Evolutionary conservation across 2,113 vertebrate species (phyloP).

Genomic region (Phrynocephalus versicolor): DNA sequence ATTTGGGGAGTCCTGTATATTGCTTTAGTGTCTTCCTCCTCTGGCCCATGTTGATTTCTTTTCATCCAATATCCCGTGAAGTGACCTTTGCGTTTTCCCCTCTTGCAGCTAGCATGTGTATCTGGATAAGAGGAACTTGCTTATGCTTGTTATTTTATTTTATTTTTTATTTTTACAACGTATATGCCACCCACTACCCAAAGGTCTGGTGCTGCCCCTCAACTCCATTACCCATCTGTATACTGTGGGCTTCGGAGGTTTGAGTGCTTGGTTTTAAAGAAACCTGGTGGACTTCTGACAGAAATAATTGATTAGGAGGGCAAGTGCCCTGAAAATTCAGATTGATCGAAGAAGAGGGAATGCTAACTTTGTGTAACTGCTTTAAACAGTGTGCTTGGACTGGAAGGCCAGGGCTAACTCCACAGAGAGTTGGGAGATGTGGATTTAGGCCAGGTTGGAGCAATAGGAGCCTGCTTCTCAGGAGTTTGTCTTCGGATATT

Average conservation of each 20-base stretch:
- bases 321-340: slow-evolving; percentile 85
- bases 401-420: slow-evolving; percentile 74
- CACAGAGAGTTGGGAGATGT: slow-evolving; percentile 74
- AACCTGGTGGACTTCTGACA: slow-evolving; percentile 79
- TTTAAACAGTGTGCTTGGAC: slow-evolving; percentile 81
- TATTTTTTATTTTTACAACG: too few relatives aligned
- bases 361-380: slow-evolving; percentile 83
- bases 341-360: slow-evolving; percentile 84
- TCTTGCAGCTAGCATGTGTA: slow-evolving; percentile 59
- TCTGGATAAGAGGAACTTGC: slow-evolving; percentile 70
- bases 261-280: slow-evolving; percentile 76
- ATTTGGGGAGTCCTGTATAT: background rate
- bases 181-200: too few relatives aligned
- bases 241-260: slow-evolving; percentile 73
- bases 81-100: slow-evolving; percentile 80
- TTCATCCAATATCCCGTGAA: slow-evolving; percentile 75
- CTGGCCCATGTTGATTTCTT: slow-evolving; percentile 46
- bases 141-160: too few relatives aligned
- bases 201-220: slow-evolving; percentile 62
- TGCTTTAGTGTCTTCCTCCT: slow-evolving; percentile 35
- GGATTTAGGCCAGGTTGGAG: slow-evolving; percentile 56
- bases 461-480: slow-evolving; percentile 73
- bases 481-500: slow-evolving; percentile 76
- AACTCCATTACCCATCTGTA: slow-evolving; percentile 80
- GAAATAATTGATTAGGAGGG: slow-evolving; percentile 85